These are phyloP conservation scores for Lutjanus erythropterus DNA, from an alignment of 2,113 vertebrate species.

Conservation along the genomic window DNA sequence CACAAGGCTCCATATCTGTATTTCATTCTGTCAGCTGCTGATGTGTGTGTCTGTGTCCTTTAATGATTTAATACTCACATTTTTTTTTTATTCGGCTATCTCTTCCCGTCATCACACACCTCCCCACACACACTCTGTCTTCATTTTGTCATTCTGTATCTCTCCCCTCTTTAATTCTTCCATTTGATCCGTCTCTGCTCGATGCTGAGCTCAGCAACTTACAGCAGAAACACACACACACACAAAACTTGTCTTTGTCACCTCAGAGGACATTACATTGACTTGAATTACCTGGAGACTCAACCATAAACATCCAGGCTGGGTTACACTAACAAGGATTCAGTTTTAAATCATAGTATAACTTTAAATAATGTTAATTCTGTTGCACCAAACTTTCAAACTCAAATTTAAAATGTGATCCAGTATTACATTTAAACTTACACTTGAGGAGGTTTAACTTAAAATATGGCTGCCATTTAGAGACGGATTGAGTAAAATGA, in stretches of 20 bases:
- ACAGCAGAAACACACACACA: neutral
- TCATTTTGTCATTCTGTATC: neutral
- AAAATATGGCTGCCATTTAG: no score
- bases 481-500: no score
- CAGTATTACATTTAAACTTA: no score
- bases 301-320: no score
- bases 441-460: no score
- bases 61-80: neutral
- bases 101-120: neutral
- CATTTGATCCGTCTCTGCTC: neutral
- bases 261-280: neutral
- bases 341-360: no score
- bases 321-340: no score
- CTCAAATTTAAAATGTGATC: no score
- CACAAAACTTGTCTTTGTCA: neutral
- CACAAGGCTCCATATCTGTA: neutral
- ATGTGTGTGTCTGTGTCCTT: neutral
- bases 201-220: constrained; percentile 2
- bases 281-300: no score
- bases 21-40: constrained; percentile 3
- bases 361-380: no score
- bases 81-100: neutral
- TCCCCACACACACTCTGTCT: neutral
- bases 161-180: neutral
- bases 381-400: no score